Conservation (phyloP, 1,140 invertebrate genomes). For the Apis dorsata region DNA sequence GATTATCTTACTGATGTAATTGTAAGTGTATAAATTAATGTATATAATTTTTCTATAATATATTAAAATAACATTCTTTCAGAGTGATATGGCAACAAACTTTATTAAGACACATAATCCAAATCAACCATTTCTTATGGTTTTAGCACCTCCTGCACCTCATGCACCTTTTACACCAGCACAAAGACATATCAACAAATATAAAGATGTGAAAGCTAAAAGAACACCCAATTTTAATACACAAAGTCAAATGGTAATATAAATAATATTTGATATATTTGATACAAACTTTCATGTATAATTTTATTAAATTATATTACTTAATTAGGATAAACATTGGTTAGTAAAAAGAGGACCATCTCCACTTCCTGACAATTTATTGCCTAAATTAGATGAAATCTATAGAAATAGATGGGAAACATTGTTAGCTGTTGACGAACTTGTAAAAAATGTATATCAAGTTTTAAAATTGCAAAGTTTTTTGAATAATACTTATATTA, state of each 20-base stretch:
- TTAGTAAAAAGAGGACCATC: slow-evolving; percentile 84
- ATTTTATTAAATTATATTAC: slow-evolving; percentile 31
- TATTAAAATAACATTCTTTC: slow-evolving; percentile 31
- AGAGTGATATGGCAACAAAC: slow-evolving; percentile 81
- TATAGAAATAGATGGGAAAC: slow-evolving; percentile 88
- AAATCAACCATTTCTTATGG: slow-evolving; percentile 88
- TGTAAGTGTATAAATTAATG: slow-evolving; percentile 80
- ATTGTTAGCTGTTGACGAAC: slow-evolving; percentile 91
- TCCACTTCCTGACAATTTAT: slow-evolving; percentile 81
- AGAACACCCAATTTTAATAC: slow-evolving; percentile 89
- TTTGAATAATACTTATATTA: slow-evolving; percentile 88
- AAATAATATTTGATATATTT: not conserved
- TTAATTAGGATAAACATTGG: slow-evolving; percentile 89
- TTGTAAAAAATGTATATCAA: slow-evolving; percentile 85
- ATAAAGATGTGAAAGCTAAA: slow-evolving; percentile 82
- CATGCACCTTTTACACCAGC: slow-evolving; percentile 92
- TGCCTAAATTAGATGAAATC: slow-evolving; percentile 84
- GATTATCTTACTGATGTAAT: slow-evolving; percentile 93
- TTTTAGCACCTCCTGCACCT: slow-evolving; percentile 90
- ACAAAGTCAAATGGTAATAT: slow-evolving; percentile 42
- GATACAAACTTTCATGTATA: not conserved
- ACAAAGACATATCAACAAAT: slow-evolving; percentile 84
- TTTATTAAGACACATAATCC: slow-evolving; percentile 80
- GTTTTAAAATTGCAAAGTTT: slow-evolving; percentile 80
- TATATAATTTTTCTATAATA: not conserved